Percentiles rank a stretch among this genome's conserved stretches.
Conservation (phyloP, 2,888 invertebrate genomes). For the Hermaeophaga mercurialis region DNA sequence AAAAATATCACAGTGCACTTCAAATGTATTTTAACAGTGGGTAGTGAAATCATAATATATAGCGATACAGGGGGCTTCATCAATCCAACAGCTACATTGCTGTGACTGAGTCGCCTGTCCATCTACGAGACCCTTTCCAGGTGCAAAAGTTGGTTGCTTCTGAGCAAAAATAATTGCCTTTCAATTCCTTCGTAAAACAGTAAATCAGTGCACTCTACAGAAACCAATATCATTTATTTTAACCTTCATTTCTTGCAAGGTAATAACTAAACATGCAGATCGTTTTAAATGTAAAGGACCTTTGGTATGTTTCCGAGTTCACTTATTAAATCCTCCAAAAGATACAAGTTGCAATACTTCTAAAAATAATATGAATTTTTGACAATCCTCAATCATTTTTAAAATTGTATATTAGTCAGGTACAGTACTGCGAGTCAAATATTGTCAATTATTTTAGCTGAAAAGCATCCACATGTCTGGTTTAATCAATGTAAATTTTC, state of each 20-base stretch:
- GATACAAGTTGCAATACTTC: too few relatives aligned
- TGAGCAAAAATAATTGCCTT: conserved; percentile 27
- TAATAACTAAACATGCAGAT: too few relatives aligned
- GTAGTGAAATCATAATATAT: conserved; percentile 32
- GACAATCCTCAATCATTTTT: too few relatives aligned
- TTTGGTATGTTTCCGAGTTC: too few relatives aligned
- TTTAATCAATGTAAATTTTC: conserved; percentile 5
- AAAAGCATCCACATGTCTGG: neutral
- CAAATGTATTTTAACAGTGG: neutral
- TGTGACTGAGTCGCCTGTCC: conserved; percentile 52
- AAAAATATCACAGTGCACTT: neutral
- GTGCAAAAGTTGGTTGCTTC: conserved; percentile 23
- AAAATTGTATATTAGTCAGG: too few relatives aligned
- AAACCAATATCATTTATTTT: too few relatives aligned
- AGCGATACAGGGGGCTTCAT: conserved; percentile 48
- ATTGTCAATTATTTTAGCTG: conserved; percentile 16
- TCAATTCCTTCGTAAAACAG: too few relatives aligned
- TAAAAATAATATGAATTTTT: too few relatives aligned
- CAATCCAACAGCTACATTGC: conserved; percentile 51
- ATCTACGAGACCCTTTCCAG: conserved; percentile 42
- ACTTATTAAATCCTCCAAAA: too few relatives aligned
- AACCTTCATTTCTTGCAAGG: neutral
- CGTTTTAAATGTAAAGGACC: too few relatives aligned
- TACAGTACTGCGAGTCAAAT: too few relatives aligned
- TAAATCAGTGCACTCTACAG: too few relatives aligned